Evolutionary conservation across 2,113 vertebrate genomes (phyloP), one percentile per base, ranked within the genome.

Genomic region (Nothoprocta pentlandii): DNA sequence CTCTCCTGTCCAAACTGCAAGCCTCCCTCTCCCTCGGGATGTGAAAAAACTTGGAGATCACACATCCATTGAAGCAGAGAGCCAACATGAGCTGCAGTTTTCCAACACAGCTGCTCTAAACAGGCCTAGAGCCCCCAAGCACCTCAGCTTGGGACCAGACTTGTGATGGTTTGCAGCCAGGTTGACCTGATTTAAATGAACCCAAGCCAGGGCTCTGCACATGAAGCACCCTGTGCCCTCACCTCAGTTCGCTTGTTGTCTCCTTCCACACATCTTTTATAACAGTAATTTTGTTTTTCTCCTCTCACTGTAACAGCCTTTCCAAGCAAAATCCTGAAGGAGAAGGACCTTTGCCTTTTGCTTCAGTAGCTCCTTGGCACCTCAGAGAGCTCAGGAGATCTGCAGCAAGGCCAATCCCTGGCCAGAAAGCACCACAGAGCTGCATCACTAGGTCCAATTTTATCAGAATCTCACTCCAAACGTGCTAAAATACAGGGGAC

Each of bases 371-470:
- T 88, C 8, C 62, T 56, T 36, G 39, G 70, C 81, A 83, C 68
- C 69, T 90, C 34, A 69, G 39, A 89, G 95, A 91, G 76, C 70
- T 54, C 4, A 0, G 5, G 39, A 87, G 62, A 93, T 46, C 63
- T 53, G 62, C 78, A 95, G 61, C 66, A 70, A 93, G 76, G 77
- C 67, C 76, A 79, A 92, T 87, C 68, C 62, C 53, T 0, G 0
- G 75, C 91, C 92, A 97, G 42, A 61, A 95, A 79, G 41, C 49
- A 78, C 79, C 69, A 91, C 85, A 90, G 74, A 84, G 69, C 80
- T 82, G 36, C 59, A 69, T 93, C 92, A 95, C 78, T 95, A 93
- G 76, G 85, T 90, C 93, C 87, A 47, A 92, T 91, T 90, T 94
- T 94, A 95, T 85, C 71, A 77, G 67, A 83, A 36, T 28, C 54